A percentile compares a stretch with the other conserved stretches of the same genome.
Evolutionary conservation across 2,113 vertebrate species (phyloP).

Genomic region (Zonotrichia leucophrys): DNA sequence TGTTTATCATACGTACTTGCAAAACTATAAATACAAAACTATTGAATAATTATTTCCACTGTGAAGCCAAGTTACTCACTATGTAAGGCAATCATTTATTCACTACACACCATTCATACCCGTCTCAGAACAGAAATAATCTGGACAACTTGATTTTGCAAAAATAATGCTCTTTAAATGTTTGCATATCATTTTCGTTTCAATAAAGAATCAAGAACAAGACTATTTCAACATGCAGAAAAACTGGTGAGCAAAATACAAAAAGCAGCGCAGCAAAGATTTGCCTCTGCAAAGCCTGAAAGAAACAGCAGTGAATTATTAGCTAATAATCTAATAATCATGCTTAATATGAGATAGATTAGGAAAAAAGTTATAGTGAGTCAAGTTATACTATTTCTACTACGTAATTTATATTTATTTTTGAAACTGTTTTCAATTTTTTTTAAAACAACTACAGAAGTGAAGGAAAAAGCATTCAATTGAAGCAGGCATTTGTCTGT

Average conservation of each 20-base stretch:
- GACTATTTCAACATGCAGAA: neutral
- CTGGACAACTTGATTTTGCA: neutral
- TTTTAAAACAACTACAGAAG: neutral
- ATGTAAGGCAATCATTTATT: neutral
- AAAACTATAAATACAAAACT: neutral
- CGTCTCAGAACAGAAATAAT: neutral
- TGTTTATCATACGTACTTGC: neutral
- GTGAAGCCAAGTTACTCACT: neutral
- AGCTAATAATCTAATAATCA: neutral
- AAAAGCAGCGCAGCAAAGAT: neutral
- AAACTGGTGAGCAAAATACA: neutral
- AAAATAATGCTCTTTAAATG: neutral
- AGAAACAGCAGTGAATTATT: neutral
- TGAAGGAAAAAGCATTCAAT: neutral
- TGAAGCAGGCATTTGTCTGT: neutral
- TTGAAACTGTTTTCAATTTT: neutral
- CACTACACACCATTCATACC: neutral
- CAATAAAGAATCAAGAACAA: neutral
- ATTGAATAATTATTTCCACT: neutral
- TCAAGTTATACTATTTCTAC: neutral
- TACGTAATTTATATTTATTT: neutral
- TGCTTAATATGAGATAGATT: neutral
- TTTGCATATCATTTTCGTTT: neutral
- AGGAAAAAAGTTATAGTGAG: neutral
- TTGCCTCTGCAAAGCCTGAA: neutral